phyloP scores from a whole-genome alignment of 30 jellyfish, hydroid and myxozoan species.

The Catostylus mosaicus region DNA sequence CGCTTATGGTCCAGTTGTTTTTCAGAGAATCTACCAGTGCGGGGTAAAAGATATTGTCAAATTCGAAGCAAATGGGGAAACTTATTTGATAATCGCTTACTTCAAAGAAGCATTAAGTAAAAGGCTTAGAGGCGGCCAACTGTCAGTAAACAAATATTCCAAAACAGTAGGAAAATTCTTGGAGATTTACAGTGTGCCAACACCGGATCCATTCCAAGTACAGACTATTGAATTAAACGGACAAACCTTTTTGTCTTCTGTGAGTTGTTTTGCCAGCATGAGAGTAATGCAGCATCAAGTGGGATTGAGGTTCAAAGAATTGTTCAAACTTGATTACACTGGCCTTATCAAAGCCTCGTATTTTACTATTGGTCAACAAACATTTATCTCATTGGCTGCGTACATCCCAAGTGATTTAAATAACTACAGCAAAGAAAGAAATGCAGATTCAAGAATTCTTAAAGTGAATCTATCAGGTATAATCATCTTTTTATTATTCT shows the following conservation, averaged over 20 bases:
- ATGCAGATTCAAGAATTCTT: not conserved
- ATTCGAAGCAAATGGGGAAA: not conserved
- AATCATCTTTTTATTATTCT: not conserved
- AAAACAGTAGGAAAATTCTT: too few species aligned
- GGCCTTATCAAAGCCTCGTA: not conserved
- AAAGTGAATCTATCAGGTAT: conserved; percentile 11
- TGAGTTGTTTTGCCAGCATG: not conserved
- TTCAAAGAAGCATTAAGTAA: not conserved
- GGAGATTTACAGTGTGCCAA: not conserved
- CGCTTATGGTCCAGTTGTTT: not conserved
- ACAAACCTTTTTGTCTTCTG: not conserved
- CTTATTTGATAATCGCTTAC: not conserved
- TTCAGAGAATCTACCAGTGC: not conserved
- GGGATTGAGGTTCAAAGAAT: not conserved
- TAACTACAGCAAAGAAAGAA: not conserved
- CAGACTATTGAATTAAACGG: not conserved
- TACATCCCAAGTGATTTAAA: not conserved
- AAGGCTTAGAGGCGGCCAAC: not conserved
- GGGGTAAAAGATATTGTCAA: conserved; percentile 4
- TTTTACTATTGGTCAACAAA: not conserved
- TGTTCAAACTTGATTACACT: not conserved
- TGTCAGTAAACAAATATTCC: not conserved
- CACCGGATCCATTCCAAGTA: not conserved
- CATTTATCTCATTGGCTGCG: not conserved
- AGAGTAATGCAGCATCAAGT: not conserved